phyloP scores from a whole-genome alignment of 2,113 vertebrate genomes.

The Sylvilagus bachmani region DNA sequence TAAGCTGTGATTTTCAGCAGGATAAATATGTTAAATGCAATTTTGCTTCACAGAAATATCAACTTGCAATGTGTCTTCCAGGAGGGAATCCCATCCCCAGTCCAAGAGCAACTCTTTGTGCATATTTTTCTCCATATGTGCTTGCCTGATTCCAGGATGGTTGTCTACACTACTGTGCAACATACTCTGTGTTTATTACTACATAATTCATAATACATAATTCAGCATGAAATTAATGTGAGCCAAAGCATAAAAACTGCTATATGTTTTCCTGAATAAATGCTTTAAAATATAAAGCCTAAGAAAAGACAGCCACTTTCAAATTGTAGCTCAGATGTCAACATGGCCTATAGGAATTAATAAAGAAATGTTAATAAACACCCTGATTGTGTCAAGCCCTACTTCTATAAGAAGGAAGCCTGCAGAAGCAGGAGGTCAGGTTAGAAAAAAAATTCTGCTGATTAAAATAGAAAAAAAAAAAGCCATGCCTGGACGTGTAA shows the following conservation, averaged over 20 bases:
- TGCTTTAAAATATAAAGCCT: constrained; percentile 30
- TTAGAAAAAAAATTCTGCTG: not conserved
- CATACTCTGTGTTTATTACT: not conserved
- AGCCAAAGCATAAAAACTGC: not conserved
- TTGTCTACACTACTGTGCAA: not conserved
- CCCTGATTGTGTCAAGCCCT: not conserved
- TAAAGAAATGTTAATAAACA: not conserved
- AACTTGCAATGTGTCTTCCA: too few species aligned
- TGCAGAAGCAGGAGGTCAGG: not conserved
- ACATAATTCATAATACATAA: not conserved
- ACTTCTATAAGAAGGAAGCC: not conserved
- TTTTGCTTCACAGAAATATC: too few species aligned
- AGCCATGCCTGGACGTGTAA: not conserved
- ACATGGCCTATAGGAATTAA: not conserved
- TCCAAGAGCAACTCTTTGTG: too few species aligned
- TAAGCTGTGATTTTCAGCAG: too few species aligned
- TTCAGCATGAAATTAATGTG: not conserved
- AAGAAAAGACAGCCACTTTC: not conserved
- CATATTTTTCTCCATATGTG: not conserved
- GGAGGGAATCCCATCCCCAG: too few species aligned
- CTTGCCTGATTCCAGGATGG: not conserved
- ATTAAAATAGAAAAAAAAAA: not conserved
- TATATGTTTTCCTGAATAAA: constrained; percentile 29
- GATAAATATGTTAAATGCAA: too few species aligned
- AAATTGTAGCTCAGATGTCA: not conserved